These are phyloP conservation scores for Argyresthia albistria DNA, from an alignment of 2,888 invertebrate species.

Conservation along the genomic window DNA sequence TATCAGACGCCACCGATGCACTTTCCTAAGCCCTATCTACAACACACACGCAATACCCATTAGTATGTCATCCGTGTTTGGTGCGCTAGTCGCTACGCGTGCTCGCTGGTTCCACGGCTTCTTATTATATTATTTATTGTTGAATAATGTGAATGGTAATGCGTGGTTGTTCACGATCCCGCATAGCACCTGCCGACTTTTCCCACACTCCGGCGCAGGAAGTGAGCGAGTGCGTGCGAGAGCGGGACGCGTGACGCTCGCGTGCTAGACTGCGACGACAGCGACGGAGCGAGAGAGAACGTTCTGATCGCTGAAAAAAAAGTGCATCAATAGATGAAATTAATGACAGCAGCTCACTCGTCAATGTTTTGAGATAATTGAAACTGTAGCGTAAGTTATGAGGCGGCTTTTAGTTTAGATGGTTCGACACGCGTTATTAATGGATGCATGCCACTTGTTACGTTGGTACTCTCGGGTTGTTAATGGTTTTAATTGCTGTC, in stretches of 20 bases:
- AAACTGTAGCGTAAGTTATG: conserved; percentile 19
- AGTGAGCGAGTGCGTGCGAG: conserved; percentile 25
- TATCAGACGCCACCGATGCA: background rate
- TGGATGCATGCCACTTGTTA: conserved; percentile 4
- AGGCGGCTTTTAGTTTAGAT: conserved; percentile 12
- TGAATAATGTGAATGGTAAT: conserved; percentile 73
- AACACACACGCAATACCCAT: conserved; percentile 42
- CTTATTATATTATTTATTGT: conserved; percentile 73
- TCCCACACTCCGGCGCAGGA: conserved; percentile 63
- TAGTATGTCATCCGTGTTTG: conserved; percentile 48
- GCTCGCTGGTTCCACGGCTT: conserved; percentile 68
- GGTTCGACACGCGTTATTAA: conserved; percentile 12
- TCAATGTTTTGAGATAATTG: conserved; percentile 27
- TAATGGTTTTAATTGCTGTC: conserved; percentile 16
- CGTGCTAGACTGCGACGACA: conserved; percentile 16
- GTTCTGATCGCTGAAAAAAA: conserved; percentile 20
- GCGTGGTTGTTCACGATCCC: conserved; percentile 73
- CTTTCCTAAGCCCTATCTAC: background rate
- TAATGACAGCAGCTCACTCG: conserved; percentile 20
- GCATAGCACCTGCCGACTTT: conserved; percentile 75
- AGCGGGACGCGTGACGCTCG: conserved; percentile 27
- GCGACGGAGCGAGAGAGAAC: conserved; percentile 32
- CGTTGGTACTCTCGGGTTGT: conserved; percentile 14
- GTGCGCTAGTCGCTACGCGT: conserved; percentile 50
- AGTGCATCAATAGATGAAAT: conserved; percentile 18